Evolutionary conservation across 2,113 vertebrate genomes (phyloP).

Genomic region (Microcebus tavaratra): DNA sequence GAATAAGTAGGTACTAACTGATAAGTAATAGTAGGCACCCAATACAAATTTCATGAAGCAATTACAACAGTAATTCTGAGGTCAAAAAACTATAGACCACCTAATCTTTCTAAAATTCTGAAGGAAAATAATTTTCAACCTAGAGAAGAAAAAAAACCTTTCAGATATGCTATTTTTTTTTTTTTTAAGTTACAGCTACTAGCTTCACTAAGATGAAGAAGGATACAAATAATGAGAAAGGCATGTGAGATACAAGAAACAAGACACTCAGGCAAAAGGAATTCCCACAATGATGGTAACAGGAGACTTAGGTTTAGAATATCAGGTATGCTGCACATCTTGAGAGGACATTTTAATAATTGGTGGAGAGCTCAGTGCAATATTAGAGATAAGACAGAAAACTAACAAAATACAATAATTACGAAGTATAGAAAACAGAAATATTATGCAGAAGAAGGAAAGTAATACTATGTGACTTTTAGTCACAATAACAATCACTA

Average conservation of each 20-base stretch:
- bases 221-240: neutral
- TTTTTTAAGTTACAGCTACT: neutral
- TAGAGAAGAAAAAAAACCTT: constrained; percentile 21
- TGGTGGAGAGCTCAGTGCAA: neutral
- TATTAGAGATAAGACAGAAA: neutral
- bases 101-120: neutral
- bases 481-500: neutral
- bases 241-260: neutral
- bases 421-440: neutral
- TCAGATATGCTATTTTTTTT: neutral
- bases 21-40: neutral
- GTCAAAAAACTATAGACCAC: neutral
- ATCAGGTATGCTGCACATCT: neutral
- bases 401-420: neutral
- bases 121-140: neutral
- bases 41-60: neutral
- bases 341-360: neutral
- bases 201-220: neutral
- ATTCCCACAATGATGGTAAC: neutral
- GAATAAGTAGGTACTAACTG: neutral
- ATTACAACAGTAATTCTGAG: neutral
- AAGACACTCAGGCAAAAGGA: neutral
- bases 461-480: neutral
- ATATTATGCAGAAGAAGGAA: neutral
- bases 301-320: neutral